A percentile compares a stretch with the other conserved stretches of the same genome.
Conservation (phyloP, 2,797 vertebrate species). For the Luscinia megarhynchos region DNA sequence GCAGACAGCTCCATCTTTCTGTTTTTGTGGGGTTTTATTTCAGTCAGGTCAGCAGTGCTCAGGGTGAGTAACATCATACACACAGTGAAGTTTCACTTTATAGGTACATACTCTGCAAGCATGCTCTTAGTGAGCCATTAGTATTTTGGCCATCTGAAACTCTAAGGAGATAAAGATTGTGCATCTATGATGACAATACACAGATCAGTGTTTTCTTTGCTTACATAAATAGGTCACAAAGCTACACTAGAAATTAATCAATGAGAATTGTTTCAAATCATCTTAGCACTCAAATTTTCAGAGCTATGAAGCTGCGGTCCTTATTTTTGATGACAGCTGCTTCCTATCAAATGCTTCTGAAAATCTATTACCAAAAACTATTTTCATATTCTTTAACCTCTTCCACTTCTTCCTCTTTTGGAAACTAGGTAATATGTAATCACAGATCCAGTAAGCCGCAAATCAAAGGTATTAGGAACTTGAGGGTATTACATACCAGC, state of each 20-base stretch:
- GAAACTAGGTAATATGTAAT: not conserved
- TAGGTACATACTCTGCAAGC: not conserved
- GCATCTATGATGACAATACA: not conserved
- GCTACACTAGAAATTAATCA: not conserved
- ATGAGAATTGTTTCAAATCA: not conserved
- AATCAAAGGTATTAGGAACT: not conserved
- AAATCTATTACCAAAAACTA: not conserved
- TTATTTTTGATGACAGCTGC: not conserved
- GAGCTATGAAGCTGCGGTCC: not conserved
- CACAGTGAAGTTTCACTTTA: not conserved
- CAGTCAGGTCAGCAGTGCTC: not conserved
- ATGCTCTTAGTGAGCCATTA: not conserved
- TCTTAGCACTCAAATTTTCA: not conserved
- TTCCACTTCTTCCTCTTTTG: not conserved
- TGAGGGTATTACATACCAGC: not conserved
- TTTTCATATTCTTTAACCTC: not conserved
- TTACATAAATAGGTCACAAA: not conserved
- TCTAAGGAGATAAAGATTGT: not conserved
- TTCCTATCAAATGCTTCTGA: not conserved
- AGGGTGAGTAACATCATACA: not conserved
- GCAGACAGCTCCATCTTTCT: not conserved
- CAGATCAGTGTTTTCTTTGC: not conserved
- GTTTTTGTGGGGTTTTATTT: not conserved
- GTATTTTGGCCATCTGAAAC: not conserved
- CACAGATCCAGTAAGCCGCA: not conserved